Conservation (phyloP, 2,888 invertebrate species). For the Bellardia bayeri region DNA sequence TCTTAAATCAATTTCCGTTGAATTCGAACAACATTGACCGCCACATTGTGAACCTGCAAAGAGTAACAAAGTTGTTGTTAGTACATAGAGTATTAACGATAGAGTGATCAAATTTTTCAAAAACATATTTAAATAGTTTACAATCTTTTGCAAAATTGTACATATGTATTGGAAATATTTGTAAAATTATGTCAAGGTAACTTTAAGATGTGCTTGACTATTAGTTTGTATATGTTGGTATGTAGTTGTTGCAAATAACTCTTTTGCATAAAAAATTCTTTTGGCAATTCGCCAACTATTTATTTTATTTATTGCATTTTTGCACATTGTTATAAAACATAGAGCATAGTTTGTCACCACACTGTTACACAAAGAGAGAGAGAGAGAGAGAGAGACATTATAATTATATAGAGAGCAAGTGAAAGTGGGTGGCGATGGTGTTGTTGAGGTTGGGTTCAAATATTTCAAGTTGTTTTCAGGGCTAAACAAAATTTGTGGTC, state of each 20-base stretch:
- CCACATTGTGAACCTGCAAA: slow-evolving; percentile 83
- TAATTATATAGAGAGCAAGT: background rate
- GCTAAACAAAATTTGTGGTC: slow-evolving; percentile 46
- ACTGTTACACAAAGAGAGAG: background rate
- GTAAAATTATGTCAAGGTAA: slow-evolving; percentile 63
- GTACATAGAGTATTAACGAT: background rate
- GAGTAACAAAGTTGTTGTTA: slow-evolving; percentile 30
- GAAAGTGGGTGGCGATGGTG: background rate
- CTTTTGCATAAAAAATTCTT: slow-evolving; percentile 47
- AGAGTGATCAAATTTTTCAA: background rate
- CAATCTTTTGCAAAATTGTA: background rate
- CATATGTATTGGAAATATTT: slow-evolving; percentile 34
- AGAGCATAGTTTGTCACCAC: slow-evolving; percentile 16
- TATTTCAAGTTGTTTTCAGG: slow-evolving; percentile 34
- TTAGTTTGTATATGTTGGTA: background rate
- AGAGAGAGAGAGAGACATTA: slow-evolving; percentile 4
- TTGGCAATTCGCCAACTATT: slow-evolving; percentile 51
- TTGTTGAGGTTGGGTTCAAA: background rate
- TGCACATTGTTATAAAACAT: slow-evolving; percentile 25
- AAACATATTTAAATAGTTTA: slow-evolving; percentile 3
- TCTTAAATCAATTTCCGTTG: slow-evolving; percentile 82
- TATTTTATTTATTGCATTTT: slow-evolving; percentile 46
- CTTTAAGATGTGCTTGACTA: slow-evolving; percentile 21
- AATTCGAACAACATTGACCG: slow-evolving; percentile 83
- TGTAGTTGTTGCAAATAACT: slow-evolving; percentile 8